Conservation (phyloP, 2,888 invertebrate species). For the Sarcophaga caerulescens region DNA sequence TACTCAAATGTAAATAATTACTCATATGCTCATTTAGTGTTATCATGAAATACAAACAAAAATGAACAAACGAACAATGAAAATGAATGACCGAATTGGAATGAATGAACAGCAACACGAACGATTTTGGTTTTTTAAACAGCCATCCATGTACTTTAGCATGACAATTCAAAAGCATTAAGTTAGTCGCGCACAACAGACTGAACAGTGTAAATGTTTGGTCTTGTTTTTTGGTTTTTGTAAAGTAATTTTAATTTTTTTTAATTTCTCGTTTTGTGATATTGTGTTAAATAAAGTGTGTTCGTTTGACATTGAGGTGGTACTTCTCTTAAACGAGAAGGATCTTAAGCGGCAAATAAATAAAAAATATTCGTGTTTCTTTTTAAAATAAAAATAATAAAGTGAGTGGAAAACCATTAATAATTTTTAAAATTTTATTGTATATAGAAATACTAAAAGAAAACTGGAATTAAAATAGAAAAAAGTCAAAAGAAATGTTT, state of each 20-base stretch:
- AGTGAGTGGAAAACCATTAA: slow-evolving; percentile 51
- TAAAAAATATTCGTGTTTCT: slow-evolving; percentile 18
- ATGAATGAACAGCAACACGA: slow-evolving; percentile 21
- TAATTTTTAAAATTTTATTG: background rate
- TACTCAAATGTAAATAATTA: slow-evolving; percentile 14
- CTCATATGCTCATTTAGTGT: slow-evolving; percentile 1
- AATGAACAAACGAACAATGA: background rate
- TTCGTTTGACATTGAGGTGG: slow-evolving; percentile 21
- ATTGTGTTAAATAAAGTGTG: background rate
- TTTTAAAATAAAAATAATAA: slow-evolving; percentile 45
- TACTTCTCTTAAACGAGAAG: slow-evolving; percentile 48
- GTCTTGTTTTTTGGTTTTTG: slow-evolving; percentile 17
- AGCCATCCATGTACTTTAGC: slow-evolving; percentile 10
- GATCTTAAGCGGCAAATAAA: slow-evolving; percentile 19
- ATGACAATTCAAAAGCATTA: slow-evolving; percentile 33
- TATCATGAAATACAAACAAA: background rate
- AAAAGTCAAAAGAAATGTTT: slow-evolving; percentile 2
- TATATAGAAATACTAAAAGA: background rate
- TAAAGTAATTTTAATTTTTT: background rate
- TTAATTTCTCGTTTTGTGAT: background rate
- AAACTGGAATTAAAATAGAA: background rate
- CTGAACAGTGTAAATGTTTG: slow-evolving; percentile 41
- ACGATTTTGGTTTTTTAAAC: slow-evolving; percentile 25
- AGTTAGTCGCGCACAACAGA: slow-evolving; percentile 65
- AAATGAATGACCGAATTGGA: background rate